phyloP scores from a whole-genome alignment of 2,113 vertebrate genomes.

The Tylochromis polylepis region DNA sequence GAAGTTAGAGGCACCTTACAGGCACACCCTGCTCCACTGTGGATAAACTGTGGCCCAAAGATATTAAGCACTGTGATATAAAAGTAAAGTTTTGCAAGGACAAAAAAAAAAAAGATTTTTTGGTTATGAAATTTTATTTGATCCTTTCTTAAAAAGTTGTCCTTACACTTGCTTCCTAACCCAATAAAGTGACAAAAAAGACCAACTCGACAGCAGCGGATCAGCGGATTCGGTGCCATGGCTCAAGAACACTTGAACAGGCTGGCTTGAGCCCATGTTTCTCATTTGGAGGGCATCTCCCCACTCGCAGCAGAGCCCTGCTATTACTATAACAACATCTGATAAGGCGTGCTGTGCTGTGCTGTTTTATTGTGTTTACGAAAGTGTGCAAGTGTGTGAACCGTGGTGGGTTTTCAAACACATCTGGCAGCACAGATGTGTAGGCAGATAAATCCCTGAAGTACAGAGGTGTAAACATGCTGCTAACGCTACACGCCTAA shows the following conservation, averaged over 20 bases:
- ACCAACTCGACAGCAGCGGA: background rate
- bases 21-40: background rate
- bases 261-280: background rate
- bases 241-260: background rate
- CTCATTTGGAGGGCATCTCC: background rate
- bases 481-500: conserved; percentile 8
- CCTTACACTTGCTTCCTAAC: background rate
- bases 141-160: background rate
- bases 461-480: conserved; percentile 25
- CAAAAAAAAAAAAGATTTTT: background rate
- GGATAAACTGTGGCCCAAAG: background rate
- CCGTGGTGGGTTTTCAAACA: background rate
- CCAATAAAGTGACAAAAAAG: background rate
- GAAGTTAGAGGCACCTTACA: background rate
- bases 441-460: conserved; percentile 34
- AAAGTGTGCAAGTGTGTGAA: background rate
- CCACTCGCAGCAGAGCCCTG: background rate
- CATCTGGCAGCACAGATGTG: conserved; percentile 62
- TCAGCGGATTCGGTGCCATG: background rate
- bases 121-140: background rate
- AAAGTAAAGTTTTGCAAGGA: background rate
- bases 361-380: conserved; percentile 1
- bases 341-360: background rate
- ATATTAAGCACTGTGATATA: background rate
- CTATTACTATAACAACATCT: background rate